Evolutionary conservation across 1,140 invertebrate genomes (phyloP).

Genomic region (Venustaconcha ellipsiformis): DNA sequence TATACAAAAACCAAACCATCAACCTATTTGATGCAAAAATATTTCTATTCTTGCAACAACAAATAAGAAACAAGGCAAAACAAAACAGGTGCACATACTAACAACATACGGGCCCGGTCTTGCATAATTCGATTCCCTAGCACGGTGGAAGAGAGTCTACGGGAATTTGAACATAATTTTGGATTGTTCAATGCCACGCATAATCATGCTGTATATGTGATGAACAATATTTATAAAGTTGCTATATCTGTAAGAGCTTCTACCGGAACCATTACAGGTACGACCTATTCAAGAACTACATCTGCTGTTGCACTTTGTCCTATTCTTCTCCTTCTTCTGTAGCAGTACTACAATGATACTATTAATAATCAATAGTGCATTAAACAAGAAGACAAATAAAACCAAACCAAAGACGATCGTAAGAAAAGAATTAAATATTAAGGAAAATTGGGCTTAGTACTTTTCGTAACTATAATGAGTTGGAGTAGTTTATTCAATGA

Average conservation of each 20-base stretch:
- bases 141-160: constrained; percentile 38
- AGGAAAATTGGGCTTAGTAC: too few relatives aligned
- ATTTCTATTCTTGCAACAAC: too few relatives aligned
- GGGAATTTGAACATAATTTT: not conserved
- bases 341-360: not conserved
- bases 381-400: too few relatives aligned
- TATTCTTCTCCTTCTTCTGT: not conserved
- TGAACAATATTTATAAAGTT: not conserved
- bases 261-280: not conserved
- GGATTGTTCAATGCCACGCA: too few relatives aligned
- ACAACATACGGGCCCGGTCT: constrained; percentile 70
- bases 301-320: not conserved
- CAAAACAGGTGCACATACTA: constrained; percentile 76
- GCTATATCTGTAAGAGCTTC: not conserved
- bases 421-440: too few relatives aligned
- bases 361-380: not conserved
- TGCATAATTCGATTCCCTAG: constrained; percentile 46
- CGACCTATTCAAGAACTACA: constrained; percentile 1
- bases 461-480: too few relatives aligned
- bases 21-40: too few relatives aligned
- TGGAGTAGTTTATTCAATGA: too few relatives aligned
- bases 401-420: too few relatives aligned
- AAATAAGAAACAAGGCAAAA: too few relatives aligned
- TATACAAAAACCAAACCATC: too few relatives aligned
- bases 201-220: not conserved